phyloP scores from a whole-genome alignment of 2,888 invertebrate species.

The Rhingia rostrata region DNA sequence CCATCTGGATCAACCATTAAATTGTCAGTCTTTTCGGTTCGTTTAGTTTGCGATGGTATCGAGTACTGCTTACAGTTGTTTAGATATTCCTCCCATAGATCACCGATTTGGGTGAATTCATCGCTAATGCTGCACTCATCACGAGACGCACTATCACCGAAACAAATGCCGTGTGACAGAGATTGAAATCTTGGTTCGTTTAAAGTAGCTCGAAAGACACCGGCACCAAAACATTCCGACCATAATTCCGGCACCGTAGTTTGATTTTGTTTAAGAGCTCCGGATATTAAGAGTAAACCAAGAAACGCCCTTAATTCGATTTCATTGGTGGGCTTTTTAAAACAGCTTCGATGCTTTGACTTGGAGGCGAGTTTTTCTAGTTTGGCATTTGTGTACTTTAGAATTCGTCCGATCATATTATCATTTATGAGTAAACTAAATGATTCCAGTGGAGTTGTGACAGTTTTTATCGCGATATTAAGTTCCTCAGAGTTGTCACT shows the following conservation, averaged over 20 bases:
- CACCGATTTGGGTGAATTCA: not conserved
- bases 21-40: not conserved
- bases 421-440: conserved; percentile 28
- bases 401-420: conserved; percentile 22
- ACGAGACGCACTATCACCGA: not conserved
- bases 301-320: conserved; percentile 27
- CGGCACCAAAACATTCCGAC: conserved; percentile 39
- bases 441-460: conserved; percentile 12
- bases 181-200: conserved; percentile 14
- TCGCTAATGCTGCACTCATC: not conserved
- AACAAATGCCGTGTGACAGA: not conserved
- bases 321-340: not conserved
- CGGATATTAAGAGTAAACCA: conserved; percentile 24
- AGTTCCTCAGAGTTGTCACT: too few relatives aligned
- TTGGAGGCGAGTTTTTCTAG: not conserved
- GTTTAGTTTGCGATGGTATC: not conserved
- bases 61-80: conserved; percentile 24
- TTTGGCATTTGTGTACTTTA: conserved; percentile 23
- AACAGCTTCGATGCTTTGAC: not conserved
- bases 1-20: not conserved
- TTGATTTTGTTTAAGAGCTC: conserved; percentile 26
- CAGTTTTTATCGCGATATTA: too few relatives aligned
- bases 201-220: conserved; percentile 26
- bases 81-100: conserved; percentile 11
- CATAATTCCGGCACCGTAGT: conserved; percentile 16